phyloP scores from a whole-genome alignment of 2,797 vertebrate genomes.

The Zalophus californianus region DNA sequence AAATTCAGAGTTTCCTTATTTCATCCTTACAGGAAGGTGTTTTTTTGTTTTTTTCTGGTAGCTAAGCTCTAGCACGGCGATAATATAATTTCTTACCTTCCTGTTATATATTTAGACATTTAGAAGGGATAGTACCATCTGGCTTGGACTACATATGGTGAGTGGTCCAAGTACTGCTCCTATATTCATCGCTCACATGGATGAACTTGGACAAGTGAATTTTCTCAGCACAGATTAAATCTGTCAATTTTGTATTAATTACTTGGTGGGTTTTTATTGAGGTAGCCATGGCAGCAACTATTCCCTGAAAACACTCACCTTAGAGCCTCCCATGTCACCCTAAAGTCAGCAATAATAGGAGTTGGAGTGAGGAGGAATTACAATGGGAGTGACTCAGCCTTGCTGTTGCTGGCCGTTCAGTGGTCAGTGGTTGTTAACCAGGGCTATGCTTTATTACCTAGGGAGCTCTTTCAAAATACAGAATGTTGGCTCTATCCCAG shows the following conservation, averaged over 20 bases:
- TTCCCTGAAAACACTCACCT: not conserved
- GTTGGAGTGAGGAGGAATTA: not conserved
- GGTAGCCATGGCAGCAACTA: not conserved
- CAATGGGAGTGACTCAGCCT: not conserved
- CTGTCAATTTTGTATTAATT: constrained; percentile 45
- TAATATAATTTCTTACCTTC: constrained; percentile 48
- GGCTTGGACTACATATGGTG: not conserved
- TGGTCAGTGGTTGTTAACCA: not conserved
- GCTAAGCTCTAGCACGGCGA: not conserved
- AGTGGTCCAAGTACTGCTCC: not conserved
- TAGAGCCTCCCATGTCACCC: not conserved
- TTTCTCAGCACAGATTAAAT: constrained; percentile 59
- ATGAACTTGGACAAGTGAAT: not conserved
- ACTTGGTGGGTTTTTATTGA: constrained; percentile 52
- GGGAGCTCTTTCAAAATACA: not conserved
- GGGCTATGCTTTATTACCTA: not conserved
- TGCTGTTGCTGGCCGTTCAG: not conserved
- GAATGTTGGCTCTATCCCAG: not conserved
- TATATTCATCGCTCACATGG: not conserved
- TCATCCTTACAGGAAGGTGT: not conserved
- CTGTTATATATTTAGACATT: constrained; percentile 49
- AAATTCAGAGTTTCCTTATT: constrained; percentile 43
- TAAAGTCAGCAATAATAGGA: not conserved
- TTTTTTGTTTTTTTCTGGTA: not conserved
- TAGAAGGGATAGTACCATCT: constrained; percentile 31